A percentile compares a stretch with the other conserved stretches of the same genome.
Evolutionary conservation across 2,113 vertebrate genomes (phyloP).

Genomic region (Sphaerodactylus townsendi): DNA sequence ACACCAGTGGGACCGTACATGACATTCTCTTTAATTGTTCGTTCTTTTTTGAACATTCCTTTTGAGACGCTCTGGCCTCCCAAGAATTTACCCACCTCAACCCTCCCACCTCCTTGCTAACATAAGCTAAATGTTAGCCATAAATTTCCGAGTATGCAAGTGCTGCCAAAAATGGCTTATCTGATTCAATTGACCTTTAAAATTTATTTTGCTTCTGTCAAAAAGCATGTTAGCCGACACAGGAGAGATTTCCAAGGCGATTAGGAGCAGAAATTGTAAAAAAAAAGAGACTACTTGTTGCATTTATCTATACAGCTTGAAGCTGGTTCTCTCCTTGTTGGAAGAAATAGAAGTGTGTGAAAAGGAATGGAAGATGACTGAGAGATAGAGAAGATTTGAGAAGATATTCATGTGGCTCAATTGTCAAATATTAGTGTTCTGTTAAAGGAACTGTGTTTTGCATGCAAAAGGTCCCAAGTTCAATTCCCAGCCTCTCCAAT

Average conservation of each 20-base stretch:
- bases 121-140: slow-evolving; percentile 58
- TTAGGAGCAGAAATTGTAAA: slow-evolving; percentile 48
- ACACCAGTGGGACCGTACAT: slow-evolving; percentile 44
- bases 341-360: slow-evolving; percentile 31
- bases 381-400: not conserved
- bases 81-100: slow-evolving; percentile 33
- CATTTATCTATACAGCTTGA: slow-evolving; percentile 37
- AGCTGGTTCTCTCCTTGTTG: not conserved
- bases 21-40: slow-evolving; percentile 65
- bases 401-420: not conserved
- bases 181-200: slow-evolving; percentile 71
- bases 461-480: too few relatives aligned
- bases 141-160: slow-evolving; percentile 59
- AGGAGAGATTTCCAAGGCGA: slow-evolving; percentile 13
- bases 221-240: slow-evolving; percentile 48
- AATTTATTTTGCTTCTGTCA: slow-evolving; percentile 69
- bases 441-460: not conserved
- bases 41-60: slow-evolving; percentile 56
- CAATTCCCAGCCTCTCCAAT: too few relatives aligned
- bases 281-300: slow-evolving; percentile 49
- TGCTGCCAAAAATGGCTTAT: slow-evolving; percentile 56
- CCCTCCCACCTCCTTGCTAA: slow-evolving; percentile 32
- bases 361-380: slow-evolving; percentile 6
- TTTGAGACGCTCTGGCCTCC: slow-evolving; percentile 35
- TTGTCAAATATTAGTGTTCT: not conserved